These are phyloP conservation scores for Mythimna ferrago DNA, from an alignment of 2,888 invertebrate genomes.

Conservation along the genomic window DNA sequence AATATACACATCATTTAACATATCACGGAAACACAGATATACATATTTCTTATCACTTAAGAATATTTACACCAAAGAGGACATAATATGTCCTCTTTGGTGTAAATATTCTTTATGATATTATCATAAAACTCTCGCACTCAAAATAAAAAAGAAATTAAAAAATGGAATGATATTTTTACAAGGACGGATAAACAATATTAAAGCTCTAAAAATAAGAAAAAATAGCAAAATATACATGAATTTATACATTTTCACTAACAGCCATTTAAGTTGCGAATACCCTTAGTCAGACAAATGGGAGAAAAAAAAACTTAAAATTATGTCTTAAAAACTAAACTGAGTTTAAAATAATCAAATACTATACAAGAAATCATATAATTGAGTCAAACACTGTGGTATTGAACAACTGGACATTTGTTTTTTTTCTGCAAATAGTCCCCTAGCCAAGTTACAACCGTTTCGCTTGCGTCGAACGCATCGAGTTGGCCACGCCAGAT, in stretches of 20 bases:
- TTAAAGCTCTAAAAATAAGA: constrained; percentile 38
- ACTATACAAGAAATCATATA: constrained; percentile 10
- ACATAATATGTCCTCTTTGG: no score
- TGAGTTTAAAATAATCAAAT: constrained; percentile 35
- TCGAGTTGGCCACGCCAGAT: no score
- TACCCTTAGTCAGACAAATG: not conserved
- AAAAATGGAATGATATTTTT: constrained; percentile 24
- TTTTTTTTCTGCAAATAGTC: not conserved
- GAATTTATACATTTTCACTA: constrained; percentile 19
- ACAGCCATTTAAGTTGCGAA: constrained; percentile 4
- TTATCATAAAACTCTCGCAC: not conserved
- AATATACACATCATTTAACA: constrained; percentile 19
- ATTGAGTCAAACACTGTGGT: not conserved
- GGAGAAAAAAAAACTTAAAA: constrained; percentile 2
- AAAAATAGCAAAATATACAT: constrained; percentile 20
- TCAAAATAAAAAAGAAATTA: not conserved
- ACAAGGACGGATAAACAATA: constrained; percentile 28
- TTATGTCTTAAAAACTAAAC: constrained; percentile 34
- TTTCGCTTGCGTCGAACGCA: no score
- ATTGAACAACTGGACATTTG: not conserved
- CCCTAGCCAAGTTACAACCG: no score
- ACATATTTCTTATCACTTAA: constrained; percentile 3
- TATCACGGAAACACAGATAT: not conserved
- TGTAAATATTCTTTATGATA: no score
- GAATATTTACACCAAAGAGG: constrained; percentile 24